A percentile compares a stretch with the other conserved stretches of the same genome.
Conservation (phyloP, 2,113 vertebrate genomes). For the Columbina picui region DNA sequence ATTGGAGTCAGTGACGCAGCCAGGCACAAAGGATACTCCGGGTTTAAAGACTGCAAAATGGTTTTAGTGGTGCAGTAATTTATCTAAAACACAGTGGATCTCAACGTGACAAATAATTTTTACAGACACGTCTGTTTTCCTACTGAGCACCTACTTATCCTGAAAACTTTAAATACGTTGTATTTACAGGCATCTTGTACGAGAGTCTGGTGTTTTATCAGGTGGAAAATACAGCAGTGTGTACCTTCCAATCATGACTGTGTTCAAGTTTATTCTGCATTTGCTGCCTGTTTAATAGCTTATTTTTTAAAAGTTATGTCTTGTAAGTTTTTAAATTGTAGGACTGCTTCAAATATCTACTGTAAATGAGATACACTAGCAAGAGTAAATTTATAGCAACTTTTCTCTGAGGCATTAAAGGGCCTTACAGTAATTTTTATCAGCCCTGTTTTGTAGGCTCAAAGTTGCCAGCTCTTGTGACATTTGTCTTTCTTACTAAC, state of each 20-base stretch:
- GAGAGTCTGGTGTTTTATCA: neutral
- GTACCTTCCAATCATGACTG: neutral
- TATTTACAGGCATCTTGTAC: neutral
- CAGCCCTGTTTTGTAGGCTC: neutral
- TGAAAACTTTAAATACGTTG: neutral
- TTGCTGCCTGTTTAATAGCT: neutral
- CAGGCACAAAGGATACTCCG: constrained; percentile 81
- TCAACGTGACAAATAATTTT: neutral
- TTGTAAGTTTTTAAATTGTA: neutral
- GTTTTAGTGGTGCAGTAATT: neutral
- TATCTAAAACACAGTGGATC: neutral
- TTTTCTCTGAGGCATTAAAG: neutral
- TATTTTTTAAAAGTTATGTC: neutral
- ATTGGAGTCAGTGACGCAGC: constrained; percentile 74
- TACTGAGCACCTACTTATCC: neutral
- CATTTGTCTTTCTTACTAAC: neutral
- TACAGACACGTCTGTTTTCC: neutral
- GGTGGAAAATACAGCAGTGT: neutral
- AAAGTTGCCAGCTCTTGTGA: neutral
- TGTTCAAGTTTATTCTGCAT: neutral
- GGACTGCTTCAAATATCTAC: neutral
- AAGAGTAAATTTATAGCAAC: neutral
- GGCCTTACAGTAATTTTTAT: neutral
- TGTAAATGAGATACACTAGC: neutral
- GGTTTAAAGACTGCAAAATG: neutral